phyloP scores from a whole-genome alignment of 37 sponge, comb jelly and placozoan genomes.

The Spongia lamella region DNA sequence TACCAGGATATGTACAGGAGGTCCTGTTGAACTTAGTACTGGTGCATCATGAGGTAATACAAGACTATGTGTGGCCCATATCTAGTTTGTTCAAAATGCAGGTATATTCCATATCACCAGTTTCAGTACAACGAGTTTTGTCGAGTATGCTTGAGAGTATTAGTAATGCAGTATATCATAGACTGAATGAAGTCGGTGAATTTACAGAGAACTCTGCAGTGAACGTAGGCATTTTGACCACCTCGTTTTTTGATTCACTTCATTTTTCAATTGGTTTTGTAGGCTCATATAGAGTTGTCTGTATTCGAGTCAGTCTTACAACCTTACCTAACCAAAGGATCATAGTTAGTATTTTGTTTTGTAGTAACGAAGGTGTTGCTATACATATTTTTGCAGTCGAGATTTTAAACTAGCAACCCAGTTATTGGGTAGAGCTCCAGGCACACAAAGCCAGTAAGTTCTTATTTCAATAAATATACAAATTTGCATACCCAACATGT shows the following conservation, averaged over 20 bases:
- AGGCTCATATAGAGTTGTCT: constrained; percentile 58
- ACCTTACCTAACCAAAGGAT: constrained; percentile 32
- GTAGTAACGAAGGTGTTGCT: neutral
- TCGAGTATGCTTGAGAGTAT: neutral
- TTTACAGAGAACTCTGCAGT: constrained; percentile 73
- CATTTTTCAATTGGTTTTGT: neutral
- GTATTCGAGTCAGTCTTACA: constrained; percentile 30
- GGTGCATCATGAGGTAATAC: constrained; percentile 78
- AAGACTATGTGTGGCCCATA: neutral
- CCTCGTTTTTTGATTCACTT: neutral
- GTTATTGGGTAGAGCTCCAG: neutral
- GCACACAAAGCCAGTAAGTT: neutral
- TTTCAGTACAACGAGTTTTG: neutral
- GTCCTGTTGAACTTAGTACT: constrained; percentile 66
- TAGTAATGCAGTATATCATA: neutral
- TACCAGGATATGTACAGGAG: constrained; percentile 73
- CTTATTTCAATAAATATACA: neutral
- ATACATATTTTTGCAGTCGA: too few relatives aligned
- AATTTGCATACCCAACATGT: neutral
- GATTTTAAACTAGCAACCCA: constrained; percentile 23
- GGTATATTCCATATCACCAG: neutral
- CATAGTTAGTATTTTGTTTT: constrained; percentile 20
- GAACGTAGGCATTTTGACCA: constrained; percentile 43
- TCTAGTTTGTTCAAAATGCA: neutral
- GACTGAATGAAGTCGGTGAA: constrained; percentile 15